Evolutionary conservation across 2,113 vertebrate species (phyloP).

Genomic region (Entelurus aequoreus): DNA sequence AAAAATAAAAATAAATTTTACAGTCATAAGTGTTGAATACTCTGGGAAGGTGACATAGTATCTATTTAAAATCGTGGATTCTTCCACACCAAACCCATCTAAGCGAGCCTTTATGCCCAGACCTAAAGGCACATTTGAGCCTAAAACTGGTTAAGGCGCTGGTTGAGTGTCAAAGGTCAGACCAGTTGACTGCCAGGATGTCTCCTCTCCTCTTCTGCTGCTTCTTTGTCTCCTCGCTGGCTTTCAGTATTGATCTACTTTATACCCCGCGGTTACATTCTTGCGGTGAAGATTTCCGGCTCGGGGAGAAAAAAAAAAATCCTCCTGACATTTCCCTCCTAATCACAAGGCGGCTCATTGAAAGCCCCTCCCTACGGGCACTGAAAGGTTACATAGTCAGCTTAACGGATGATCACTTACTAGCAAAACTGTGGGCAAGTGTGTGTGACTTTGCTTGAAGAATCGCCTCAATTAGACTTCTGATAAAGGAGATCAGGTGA

Average conservation of each 20-base stretch:
- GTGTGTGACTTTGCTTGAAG: background rate
- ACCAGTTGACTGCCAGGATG: slow-evolving; percentile 1
- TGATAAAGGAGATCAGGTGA: slow-evolving; percentile 2
- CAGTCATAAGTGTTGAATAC: too few relatives aligned
- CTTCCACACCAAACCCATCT: background rate
- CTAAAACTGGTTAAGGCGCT: slow-evolving; percentile 1
- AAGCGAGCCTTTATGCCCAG: too few relatives aligned
- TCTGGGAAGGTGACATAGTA: too few relatives aligned
- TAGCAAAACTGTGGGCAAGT: background rate
- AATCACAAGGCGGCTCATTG: slow-evolving; percentile 53
- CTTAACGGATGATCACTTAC: slow-evolving; percentile 1
- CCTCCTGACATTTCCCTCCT: slow-evolving; percentile 57
- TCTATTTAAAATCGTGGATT: background rate
- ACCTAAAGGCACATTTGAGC: too few relatives aligned
- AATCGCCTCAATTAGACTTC: background rate
- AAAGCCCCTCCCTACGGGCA: slow-evolving; percentile 33
- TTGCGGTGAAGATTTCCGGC: slow-evolving; percentile 67
- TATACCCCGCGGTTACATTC: slow-evolving; percentile 62
- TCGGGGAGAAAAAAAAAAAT: slow-evolving; percentile 41
- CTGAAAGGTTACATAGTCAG: slow-evolving; percentile 2
- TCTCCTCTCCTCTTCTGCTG: background rate
- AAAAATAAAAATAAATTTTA: too few relatives aligned
- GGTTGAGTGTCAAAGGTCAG: slow-evolving; percentile 20
- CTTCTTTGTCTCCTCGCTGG: slow-evolving; percentile 26
- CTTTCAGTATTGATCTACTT: slow-evolving; percentile 63